Evolutionary conservation across 2,797 vertebrate genomes (phyloP).

Genomic region (Gambelia wislizenii): DNA sequence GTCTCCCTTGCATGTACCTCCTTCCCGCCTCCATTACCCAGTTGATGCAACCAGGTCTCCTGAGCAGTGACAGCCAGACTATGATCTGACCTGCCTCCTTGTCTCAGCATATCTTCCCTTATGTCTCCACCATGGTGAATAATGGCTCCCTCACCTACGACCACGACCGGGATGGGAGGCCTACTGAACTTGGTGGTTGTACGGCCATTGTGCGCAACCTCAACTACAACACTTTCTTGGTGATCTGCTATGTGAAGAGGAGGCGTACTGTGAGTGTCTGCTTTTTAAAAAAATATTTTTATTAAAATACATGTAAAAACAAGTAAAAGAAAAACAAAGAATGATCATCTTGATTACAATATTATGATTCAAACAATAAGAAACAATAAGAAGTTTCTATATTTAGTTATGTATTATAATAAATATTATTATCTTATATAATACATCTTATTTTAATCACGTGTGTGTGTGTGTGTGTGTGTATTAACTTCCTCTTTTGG

Average conservation of each 20-base stretch:
- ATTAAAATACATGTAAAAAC: too few relatives aligned
- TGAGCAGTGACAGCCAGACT: background rate
- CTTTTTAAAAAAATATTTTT: too few relatives aligned
- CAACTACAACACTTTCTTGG: constrained; percentile 94
- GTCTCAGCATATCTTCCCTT: constrained; percentile 91
- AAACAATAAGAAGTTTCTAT: too few relatives aligned
- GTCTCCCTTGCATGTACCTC: background rate
- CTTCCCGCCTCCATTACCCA: background rate
- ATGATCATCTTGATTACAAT: too few relatives aligned
- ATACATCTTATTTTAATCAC: too few relatives aligned
- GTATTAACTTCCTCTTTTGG: too few relatives aligned
- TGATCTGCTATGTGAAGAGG: constrained; percentile 93
- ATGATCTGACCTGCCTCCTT: background rate
- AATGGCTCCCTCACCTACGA: constrained; percentile 93
- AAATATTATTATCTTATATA: too few relatives aligned
- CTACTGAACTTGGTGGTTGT: constrained; percentile 93
- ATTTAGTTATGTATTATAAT: too few relatives aligned
- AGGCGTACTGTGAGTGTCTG: constrained; percentile 88
- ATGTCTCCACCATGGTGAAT: constrained; percentile 93
- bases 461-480: too few relatives aligned
- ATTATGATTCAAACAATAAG: too few relatives aligned
- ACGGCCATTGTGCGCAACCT: constrained; percentile 94
- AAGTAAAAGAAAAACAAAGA: too few relatives aligned
- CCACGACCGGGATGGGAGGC: constrained; percentile 91
- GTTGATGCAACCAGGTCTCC: background rate